Percentiles rank a stretch among this genome's conserved stretches.
Evolutionary conservation across 2,888 invertebrate species (phyloP).

Genomic region (Apamea monoglypha): DNA sequence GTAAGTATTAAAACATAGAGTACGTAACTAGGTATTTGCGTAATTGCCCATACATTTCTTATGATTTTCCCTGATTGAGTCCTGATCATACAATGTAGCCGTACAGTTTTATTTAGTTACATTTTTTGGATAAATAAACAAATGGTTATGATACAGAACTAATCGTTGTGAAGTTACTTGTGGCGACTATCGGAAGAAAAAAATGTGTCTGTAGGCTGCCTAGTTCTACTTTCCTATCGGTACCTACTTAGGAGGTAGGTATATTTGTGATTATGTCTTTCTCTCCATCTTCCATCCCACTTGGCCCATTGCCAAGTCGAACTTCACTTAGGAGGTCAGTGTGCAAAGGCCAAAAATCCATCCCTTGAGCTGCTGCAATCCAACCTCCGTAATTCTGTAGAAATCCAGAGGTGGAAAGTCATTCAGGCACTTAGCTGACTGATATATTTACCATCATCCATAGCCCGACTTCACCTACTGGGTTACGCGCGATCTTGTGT

Average conservation of each 20-base stretch:
- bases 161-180: neutral
- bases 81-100: too few species aligned
- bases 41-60: neutral
- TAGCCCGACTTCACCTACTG: neutral
- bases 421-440: neutral
- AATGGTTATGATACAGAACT: neutral
- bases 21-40: neutral
- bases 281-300: neutral
- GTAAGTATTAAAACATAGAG: neutral
- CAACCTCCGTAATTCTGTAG: neutral
- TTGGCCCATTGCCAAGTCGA: conserved; percentile 39
- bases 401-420: neutral
- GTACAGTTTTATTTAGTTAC: neutral
- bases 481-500: neutral
- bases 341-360: conserved; percentile 26
- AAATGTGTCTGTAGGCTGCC: neutral
- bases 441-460: neutral
- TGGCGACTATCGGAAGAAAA: neutral
- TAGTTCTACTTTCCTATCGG: neutral
- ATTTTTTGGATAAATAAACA: neutral
- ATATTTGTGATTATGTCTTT: conserved; percentile 13
- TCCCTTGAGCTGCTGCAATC: neutral
- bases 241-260: neutral
- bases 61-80: too few species aligned
- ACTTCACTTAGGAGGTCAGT: conserved; percentile 34